Evolutionary conservation across 2,888 invertebrate species (phyloP).

Genomic region (Macrosiphum euphorbiae): DNA sequence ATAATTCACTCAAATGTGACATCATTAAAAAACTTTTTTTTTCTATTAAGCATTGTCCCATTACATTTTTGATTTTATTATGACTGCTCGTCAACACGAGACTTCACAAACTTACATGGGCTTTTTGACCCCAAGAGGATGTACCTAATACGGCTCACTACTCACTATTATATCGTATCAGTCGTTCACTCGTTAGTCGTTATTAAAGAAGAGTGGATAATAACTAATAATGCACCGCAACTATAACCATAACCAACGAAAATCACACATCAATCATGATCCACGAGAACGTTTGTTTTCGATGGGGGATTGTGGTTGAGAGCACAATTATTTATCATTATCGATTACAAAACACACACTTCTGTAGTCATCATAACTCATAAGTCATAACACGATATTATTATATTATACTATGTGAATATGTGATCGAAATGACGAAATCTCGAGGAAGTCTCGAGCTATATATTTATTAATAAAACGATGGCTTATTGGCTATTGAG

Average conservation of each 20-base stretch:
- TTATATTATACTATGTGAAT: neutral
- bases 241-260: neutral
- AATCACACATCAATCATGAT: neutral
- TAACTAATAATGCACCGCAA: neutral
- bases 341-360: constrained; percentile 5
- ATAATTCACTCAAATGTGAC: neutral
- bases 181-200: neutral
- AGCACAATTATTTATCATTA: neutral
- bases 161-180: neutral
- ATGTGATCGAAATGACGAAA: too few species aligned
- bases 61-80: neutral
- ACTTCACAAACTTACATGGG: neutral
- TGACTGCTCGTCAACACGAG: neutral
- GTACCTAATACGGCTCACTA: neutral
- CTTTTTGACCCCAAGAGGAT: neutral
- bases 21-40: neutral
- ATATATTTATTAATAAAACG: neutral
- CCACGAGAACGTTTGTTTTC: neutral
- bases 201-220: neutral
- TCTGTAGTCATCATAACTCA: neutral
- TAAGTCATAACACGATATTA: neutral
- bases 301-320: neutral
- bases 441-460: neutral
- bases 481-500: neutral
- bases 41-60: neutral